Evolutionary conservation across 2,888 invertebrate species (phyloP).

Genomic region (Andrena bicolor): DNA sequence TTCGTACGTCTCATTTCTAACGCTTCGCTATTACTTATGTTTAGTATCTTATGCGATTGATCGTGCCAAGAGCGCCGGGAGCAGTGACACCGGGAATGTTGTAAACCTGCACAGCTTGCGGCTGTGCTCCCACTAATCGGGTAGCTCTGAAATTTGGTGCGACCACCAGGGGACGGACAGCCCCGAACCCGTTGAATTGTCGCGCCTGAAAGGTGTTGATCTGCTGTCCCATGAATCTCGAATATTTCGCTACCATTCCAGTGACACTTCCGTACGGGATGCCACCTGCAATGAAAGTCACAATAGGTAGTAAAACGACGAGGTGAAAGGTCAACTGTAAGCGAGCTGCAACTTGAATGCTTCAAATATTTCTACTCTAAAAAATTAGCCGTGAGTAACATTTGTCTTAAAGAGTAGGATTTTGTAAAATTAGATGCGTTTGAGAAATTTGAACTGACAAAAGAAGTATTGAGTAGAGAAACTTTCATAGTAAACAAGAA

Average conservation of each 20-base stretch:
- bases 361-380: background rate
- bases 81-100: conserved; percentile 77
- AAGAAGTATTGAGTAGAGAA: too few species aligned
- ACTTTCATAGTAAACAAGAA: too few species aligned
- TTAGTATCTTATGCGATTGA: conserved; percentile 75
- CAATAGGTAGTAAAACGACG: background rate
- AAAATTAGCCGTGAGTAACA: too few species aligned
- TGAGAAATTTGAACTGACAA: too few species aligned
- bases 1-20: conserved; percentile 14
- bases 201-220: conserved; percentile 30
- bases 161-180: conserved; percentile 66
- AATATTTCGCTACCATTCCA: conserved; percentile 87
- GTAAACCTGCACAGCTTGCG: conserved; percentile 77
- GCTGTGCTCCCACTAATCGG: conserved; percentile 56
- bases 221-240: conserved; percentile 40
- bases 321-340: background rate
- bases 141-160: conserved; percentile 73
- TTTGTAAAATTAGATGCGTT: too few species aligned
- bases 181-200: conserved; percentile 47
- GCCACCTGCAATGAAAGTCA: conserved; percentile 85
- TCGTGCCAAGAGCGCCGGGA: conserved; percentile 74
- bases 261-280: conserved; percentile 89
- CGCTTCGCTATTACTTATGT: background rate
- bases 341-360: background rate
- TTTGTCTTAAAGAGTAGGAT: too few species aligned